Base-by-base conservation (phyloP, 2,888 invertebrate genomes). In the Parnassius glacialis region DNA sequence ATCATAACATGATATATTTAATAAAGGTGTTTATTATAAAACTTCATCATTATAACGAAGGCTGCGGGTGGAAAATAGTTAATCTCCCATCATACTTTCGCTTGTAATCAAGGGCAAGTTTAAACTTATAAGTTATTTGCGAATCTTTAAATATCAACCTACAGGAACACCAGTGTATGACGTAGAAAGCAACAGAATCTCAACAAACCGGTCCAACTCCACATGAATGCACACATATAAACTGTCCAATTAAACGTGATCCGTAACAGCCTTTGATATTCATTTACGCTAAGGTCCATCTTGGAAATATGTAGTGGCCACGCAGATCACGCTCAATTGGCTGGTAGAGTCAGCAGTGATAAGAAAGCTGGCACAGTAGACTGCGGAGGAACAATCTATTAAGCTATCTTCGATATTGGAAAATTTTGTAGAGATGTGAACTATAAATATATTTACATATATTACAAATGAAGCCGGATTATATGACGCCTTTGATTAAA, bases 221-320 rank as follows among this genome's bases (percentile, higher is more conserved):
- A 87, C 84, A 79, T 85, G 83, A 84, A 85, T 81, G 77, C 87
- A 87, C 86, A 87, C 87, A 85, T 75, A 80, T 78, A 85, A 79
- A 76, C 65, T 79, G 80, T 81, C 90, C 89, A 89, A 85, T 87
- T 84, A 84, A 85, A 79, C 75, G 70, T 81, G 88, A 78, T 78
- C 90, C 84, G 79, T 82, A 85, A 86, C 84, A 84, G 79, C 72
- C 71, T 74, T 80, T 74, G 81, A 83, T 79, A 80, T 73, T 74
- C 78, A 79, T 81, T 82, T 81, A 82, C 76, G 73, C 73, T 67
- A 61, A 66, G 71, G 71, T 74, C 78, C 67, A 66, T 45, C 64
- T 62, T 64, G 67, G 76, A 77, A 78, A 79, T 71, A 72, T 65
- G 62, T 64, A 72, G 76, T 70, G 80, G 78, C 73, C 76, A 70